These are phyloP conservation scores for Eucera pruinosa DNA, from an alignment of 2,888 invertebrate genomes.

Conservation along the genomic window DNA sequence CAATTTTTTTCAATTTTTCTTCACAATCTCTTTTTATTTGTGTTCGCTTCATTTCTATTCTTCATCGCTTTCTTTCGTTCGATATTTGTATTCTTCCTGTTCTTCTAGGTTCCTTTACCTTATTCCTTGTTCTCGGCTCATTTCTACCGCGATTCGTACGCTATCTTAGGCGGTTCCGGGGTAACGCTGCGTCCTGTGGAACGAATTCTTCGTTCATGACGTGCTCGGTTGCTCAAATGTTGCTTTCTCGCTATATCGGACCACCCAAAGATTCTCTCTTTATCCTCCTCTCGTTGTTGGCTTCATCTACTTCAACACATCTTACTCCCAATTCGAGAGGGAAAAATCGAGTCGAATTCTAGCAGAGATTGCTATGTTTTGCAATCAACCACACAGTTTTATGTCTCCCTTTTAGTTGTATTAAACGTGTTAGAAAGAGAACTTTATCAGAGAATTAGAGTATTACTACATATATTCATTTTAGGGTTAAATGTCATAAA, in stretches of 20 bases:
- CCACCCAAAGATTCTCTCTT: slow-evolving; percentile 13
- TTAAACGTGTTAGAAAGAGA: not conserved
- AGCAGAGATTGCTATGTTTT: slow-evolving; percentile 9
- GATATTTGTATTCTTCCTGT: too few relatives aligned
- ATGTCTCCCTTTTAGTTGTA: not conserved
- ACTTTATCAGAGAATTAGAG: not conserved
- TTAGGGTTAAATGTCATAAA: too few relatives aligned
- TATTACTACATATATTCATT: too few relatives aligned
- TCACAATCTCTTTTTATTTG: too few relatives aligned
- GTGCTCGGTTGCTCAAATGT: slow-evolving; percentile 39
- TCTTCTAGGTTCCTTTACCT: too few relatives aligned
- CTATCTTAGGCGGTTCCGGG: slow-evolving; percentile 35
- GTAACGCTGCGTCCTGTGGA: slow-evolving; percentile 44
- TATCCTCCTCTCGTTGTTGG: not conserved
- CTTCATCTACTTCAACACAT: not conserved
- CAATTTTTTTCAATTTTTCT: too few relatives aligned
- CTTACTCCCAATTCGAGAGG: not conserved
- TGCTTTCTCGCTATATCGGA: slow-evolving; percentile 11
- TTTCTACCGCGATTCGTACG: slow-evolving; percentile 7
- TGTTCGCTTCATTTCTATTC: not conserved
- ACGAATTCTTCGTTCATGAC: slow-evolving; percentile 46
- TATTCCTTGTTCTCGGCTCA: not conserved
- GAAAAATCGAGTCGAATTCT: not conserved
- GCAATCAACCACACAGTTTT: not conserved
- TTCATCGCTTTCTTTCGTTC: not conserved